Evolutionary conservation across 2,888 invertebrate species (phyloP), one percentile per base, ranked within the genome.

Genomic region (Lithophane socia): DNA sequence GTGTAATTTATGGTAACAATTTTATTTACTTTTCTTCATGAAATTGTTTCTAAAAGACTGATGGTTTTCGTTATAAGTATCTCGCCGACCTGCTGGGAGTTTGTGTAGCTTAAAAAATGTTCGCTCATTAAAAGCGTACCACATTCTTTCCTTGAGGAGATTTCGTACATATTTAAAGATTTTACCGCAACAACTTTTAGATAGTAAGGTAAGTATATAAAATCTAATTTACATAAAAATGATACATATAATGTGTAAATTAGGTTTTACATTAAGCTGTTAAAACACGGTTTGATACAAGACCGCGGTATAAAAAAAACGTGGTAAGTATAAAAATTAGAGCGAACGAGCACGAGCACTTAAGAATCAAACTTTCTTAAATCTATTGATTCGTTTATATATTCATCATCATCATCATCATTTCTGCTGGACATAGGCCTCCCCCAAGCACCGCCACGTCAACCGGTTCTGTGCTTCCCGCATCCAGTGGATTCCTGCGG

Each of bases 1-100:
- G 13, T 63, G 61, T 84, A 76, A 80, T 76, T 81, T 76, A 85
- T 60, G 60, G 69, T 29, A 76, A 76, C 76, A 83, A 60, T 76
- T 83, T 81, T 85, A 80, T 73, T 70, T 68, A 71, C 63, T 65
- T 68, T 54, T 73, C 58, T 58, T 63, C 18, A 18, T 68, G 54
- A 68, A 79, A 71, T 79, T 71, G 64, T 82, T 82, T 70, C 58
- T 60, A 4, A n/a, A 49, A 56, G 21, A 61, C 29, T 47, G 24
- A 54, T 68, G 24, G 21, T 37, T 56, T 56, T 72, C 68, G 13
- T 56, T 79, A 29, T 5, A 66, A 56, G 73, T 78, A 64, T 1
- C 64, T 64, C 21, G 47, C 56, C 12, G n/a, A 67, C 42, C 54
- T 65, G 64, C 44, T 56, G 18, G 13, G 13, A 49, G 72, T 49